phyloP scores from a whole-genome alignment of 2,797 vertebrate genomes.

The Numenius phaeopus region DNA sequence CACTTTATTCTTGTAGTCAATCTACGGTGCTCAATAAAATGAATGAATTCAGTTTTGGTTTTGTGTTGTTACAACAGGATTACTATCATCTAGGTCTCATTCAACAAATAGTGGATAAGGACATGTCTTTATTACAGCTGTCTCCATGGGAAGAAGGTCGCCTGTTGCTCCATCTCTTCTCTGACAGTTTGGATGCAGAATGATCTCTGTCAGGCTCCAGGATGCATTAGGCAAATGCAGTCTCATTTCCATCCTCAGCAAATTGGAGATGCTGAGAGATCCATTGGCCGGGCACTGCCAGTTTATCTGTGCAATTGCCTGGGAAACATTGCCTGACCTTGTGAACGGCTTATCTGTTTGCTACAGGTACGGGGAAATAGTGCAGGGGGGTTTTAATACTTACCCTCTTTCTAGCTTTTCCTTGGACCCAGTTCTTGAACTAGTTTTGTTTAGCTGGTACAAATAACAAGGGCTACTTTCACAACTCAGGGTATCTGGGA shows the following conservation, averaged over 20 bases:
- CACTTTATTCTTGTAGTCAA: slow-evolving; percentile 66
- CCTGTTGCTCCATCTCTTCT: slow-evolving; percentile 37
- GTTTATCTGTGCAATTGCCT: slow-evolving; percentile 49
- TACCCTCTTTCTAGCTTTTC: background rate
- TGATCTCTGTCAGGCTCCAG: slow-evolving; percentile 56
- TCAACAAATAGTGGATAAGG: slow-evolving; percentile 64
- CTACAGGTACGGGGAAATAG: background rate
- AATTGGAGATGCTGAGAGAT: slow-evolving; percentile 62
- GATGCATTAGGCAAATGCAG: slow-evolving; percentile 60
- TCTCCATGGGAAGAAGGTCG: slow-evolving; percentile 58
- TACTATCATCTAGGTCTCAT: slow-evolving; percentile 59
- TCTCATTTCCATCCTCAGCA: slow-evolving; percentile 57
- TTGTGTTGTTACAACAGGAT: slow-evolving; percentile 69
- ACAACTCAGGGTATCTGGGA: background rate
- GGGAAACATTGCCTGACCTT: background rate
- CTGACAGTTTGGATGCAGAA: slow-evolving; percentile 23
- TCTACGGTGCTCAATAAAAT: slow-evolving; percentile 65
- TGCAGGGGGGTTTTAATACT: background rate
- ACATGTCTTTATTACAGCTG: slow-evolving; percentile 73
- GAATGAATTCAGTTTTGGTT: slow-evolving; percentile 65
- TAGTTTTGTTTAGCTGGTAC: background rate
- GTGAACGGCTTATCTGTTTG: background rate
- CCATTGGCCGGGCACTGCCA: background rate
- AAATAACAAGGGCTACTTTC: background rate
- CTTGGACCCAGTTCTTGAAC: background rate